phyloP scores from a whole-genome alignment of 2,888 invertebrate species.

The Nipponacmea schrenckii region DNA sequence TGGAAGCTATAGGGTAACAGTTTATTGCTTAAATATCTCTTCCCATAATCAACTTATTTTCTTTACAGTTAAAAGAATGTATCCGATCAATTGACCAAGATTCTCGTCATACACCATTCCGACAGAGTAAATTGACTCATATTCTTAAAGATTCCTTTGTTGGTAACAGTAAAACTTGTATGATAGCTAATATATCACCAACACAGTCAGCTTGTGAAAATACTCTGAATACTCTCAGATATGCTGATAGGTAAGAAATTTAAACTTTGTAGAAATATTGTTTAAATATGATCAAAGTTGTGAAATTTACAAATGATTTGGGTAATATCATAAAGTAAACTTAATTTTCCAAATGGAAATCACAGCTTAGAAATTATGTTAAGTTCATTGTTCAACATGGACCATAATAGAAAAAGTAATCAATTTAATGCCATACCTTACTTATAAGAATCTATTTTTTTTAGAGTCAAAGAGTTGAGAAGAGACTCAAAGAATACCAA shows the following conservation, averaged over 20 bases:
- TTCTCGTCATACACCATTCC: constrained; percentile 64
- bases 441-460: too few relatives aligned
- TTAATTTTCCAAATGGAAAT: too few relatives aligned
- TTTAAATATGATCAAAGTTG: too few relatives aligned
- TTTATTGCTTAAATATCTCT: too few relatives aligned
- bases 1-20: too few relatives aligned
- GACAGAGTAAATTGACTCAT: constrained; percentile 68
- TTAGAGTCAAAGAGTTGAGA: constrained; percentile 57
- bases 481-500: constrained; percentile 39
- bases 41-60: background rate
- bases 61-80: constrained; percentile 65
- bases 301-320: too few relatives aligned
- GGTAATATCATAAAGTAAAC: too few relatives aligned
- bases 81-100: constrained; percentile 66
- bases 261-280: background rate
- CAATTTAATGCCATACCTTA: too few relatives aligned
- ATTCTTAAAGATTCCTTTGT: constrained; percentile 66
- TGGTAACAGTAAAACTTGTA: constrained; percentile 64
- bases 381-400: too few relatives aligned
- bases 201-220: constrained; percentile 61
- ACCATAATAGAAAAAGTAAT: too few relatives aligned
- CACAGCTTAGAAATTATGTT: too few relatives aligned
- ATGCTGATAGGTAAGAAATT: constrained; percentile 63
- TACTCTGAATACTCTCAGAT: constrained; percentile 66
- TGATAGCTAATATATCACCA: constrained; percentile 67